Evolutionary conservation across 2,113 vertebrate genomes (phyloP).

Genomic region (Oncorhynchus clarkii): DNA sequence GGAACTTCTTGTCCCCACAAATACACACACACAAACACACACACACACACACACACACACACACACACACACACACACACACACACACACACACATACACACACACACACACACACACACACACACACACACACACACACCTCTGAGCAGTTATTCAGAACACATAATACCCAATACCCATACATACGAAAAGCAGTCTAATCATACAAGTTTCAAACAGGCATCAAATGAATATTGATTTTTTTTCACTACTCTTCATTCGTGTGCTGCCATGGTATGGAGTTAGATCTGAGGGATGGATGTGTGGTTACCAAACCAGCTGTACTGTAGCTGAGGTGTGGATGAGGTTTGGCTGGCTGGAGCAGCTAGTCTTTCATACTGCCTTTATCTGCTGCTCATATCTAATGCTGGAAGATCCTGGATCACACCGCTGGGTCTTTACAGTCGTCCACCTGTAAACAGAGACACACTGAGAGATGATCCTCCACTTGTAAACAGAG

Average conservation of each 20-base stretch:
- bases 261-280: constrained; percentile 54
- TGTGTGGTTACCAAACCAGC: constrained; percentile 60
- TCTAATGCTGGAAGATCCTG: constrained; percentile 47
- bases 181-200: not conserved
- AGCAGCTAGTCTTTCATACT: constrained; percentile 52
- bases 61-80: too few relatives aligned
- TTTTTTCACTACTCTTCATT: constrained; percentile 57
- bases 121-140: not conserved
- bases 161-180: not conserved
- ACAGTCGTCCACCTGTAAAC: constrained; percentile 52
- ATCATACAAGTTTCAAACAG: not conserved
- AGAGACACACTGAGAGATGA: constrained; percentile 19
- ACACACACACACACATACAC: too few relatives aligned
- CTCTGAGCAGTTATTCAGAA: not conserved
- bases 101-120: not conserved
- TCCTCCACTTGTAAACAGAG: too few relatives aligned
- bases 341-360: constrained; percentile 48
- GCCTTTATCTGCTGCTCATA: constrained; percentile 59
- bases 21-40: too few relatives aligned
- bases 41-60: too few relatives aligned
- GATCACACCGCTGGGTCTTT: constrained; percentile 45
- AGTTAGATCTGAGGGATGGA: constrained; percentile 63
- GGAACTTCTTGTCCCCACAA: too few relatives aligned
- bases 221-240: constrained; percentile 57
- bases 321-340: constrained; percentile 63